Conservation (phyloP, 2,797 vertebrate species). For the Gambelia wislizenii region DNA sequence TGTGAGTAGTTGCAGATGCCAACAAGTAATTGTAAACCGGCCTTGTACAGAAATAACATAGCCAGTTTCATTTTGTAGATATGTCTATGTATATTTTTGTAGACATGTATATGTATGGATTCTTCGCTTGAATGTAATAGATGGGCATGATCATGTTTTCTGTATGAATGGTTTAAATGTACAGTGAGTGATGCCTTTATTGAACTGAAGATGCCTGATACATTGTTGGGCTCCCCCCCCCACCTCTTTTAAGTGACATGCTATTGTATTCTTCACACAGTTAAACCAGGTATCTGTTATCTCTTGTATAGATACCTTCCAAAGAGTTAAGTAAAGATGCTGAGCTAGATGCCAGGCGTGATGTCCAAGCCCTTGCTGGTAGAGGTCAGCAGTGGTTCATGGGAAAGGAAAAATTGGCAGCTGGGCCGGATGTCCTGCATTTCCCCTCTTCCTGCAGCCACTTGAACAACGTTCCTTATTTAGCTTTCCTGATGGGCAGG, state of each 20-base stretch:
- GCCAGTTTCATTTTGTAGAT: neutral
- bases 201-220: too few species aligned
- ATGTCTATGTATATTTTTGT: neutral
- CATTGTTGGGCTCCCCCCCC: too few species aligned
- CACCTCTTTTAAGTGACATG: rapidly evolving
- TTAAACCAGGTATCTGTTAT: rapidly evolving
- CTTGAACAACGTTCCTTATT: conserved; percentile 82
- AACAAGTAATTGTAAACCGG: rapidly evolving
- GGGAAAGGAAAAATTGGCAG: conserved; percentile 86
- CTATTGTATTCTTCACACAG: rapidly evolving
- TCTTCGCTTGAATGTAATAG: rapidly evolving
- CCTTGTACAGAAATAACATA: neutral
- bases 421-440: conserved; percentile 84
- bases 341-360: conserved; percentile 67
- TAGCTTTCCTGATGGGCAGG: conserved; percentile 82
- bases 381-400: conserved; percentile 87
- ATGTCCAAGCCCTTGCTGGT: conserved; percentile 73
- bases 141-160: rapidly evolving
- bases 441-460: conserved; percentile 83
- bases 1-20: rapidly evolving
- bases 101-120: neutral
- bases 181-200: neutral
- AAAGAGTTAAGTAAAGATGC: conserved; percentile 66
- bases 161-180: conserved; percentile 20
- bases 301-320: conserved; percentile 46